Evolutionary conservation across 2,113 vertebrate genomes (phyloP), one percentile per base, ranked within the genome.

Genomic region (Dipodomys merriami): DNA sequence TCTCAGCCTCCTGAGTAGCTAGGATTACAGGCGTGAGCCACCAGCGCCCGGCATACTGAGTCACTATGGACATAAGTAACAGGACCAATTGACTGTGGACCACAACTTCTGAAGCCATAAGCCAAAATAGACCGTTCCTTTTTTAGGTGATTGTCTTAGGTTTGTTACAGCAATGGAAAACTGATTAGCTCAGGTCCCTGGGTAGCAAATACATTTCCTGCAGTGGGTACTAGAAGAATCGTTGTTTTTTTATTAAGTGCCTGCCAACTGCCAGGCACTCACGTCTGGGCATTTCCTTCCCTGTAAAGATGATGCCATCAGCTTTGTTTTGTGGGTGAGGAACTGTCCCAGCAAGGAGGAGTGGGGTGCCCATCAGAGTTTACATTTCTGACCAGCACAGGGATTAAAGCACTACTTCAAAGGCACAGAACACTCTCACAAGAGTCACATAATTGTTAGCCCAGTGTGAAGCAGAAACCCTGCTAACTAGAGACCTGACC

Each of bases 241-340:
- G 3, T 29, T 23, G 64, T 5, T 39, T 57, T 57, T 57, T 57
- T 57, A 57, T 57, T 57, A 2, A 13, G 11, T 79, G 23, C 57
- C 57, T 57, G 15, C 15, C 15, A 2, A 16, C 7, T 79, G 23
- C 57, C 57, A 49, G 30, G 12, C 23, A 46, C 67, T 72, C 20
- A 4, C 22, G 57, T 68, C 44, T 2, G 0, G 60, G 13, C 15
- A 19, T 39, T 0, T 7, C n/a, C 30, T 64, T 3, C 4, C 20
- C 9, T 67, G 15, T 57, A 3, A 46, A 22, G 2, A 35, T 4
- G 22, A 27, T 62, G 23, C 2, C 2, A 23, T 67, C 33, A 7
- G 23, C 29, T 13, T 7, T 8, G 27, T 62, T 22, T 71, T 16
- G 25, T 11, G 64, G n/a, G 57, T 35, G 29, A 84, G 68, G 57